Percentiles rank a stretch among this genome's conserved stretches.
Conservation (phyloP, 2,113 vertebrate species). For the Pedionomus torquatus region DNA sequence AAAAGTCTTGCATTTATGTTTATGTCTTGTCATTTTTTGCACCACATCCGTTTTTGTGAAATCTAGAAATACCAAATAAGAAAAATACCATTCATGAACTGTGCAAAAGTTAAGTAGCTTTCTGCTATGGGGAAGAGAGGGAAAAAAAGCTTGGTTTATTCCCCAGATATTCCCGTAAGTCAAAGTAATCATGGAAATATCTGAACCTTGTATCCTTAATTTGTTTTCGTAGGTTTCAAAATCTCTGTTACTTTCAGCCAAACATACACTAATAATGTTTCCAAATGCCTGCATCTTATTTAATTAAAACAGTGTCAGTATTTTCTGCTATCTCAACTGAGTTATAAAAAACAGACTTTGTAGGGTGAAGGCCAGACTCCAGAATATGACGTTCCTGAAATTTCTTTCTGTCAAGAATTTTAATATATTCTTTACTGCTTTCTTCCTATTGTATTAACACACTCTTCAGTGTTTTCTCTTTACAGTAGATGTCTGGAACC, state of each 20-base stretch:
- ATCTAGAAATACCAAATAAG: neutral
- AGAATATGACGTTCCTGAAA: neutral
- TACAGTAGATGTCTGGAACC: neutral
- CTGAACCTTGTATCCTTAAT: neutral
- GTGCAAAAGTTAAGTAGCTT: neutral
- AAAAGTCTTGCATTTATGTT: neutral
- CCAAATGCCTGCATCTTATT: neutral
- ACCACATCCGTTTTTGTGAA: neutral
- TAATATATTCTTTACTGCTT: neutral
- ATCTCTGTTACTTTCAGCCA: neutral
- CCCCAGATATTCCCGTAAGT: neutral
- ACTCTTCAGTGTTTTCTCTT: neutral
- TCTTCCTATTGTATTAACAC: neutral
- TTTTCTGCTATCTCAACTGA: neutral
- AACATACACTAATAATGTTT: neutral
- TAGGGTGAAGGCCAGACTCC: neutral
- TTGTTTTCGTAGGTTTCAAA: constrained; percentile 9
- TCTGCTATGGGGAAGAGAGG: neutral
- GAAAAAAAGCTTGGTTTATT: neutral
- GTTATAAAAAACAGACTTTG: neutral
- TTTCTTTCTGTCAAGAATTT: neutral
- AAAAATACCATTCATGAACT: neutral
- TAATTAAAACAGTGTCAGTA: neutral
- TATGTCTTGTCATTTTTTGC: neutral
- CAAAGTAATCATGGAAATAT: neutral